Evolutionary conservation across 1,140 invertebrate genomes (phyloP), one percentile per base, ranked within the genome.

Genomic region (Bombus polaris): DNA sequence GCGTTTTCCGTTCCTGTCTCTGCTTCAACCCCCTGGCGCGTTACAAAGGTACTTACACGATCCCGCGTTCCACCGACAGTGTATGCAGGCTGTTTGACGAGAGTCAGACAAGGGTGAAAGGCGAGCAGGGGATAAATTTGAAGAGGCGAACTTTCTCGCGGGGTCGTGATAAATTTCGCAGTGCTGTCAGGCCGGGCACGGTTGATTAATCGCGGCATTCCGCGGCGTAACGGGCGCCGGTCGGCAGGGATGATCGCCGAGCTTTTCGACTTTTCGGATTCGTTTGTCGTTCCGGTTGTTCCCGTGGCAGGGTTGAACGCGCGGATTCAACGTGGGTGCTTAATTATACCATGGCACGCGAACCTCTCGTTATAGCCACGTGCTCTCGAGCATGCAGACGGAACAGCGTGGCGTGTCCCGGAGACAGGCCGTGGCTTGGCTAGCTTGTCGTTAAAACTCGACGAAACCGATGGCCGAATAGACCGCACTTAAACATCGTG

Each of bases 321-420:
- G 32, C 42, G 32, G 88, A 89, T 86, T 83, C 88, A 84, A 77
- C 53, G 87, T 39, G 80, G 35, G 2, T 18, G 44, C 88, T 89
- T 89, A 89, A 89, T 89, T 89, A 89, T 83, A 70, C 53, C 47
- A 42, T 1, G 73, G 44, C 88, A 89, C 88, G 88, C 88, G 85
- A 89, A 75, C 68, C 75, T 68, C 88, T 89, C 88, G 88, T 89
- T 89, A 89, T 72, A 32, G 59, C 68, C 39, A 79, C 88, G 85
- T 78, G 85, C 78, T 78, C 62, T 83, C 80, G 80, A 83, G 87
- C 66, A 82, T 73, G 81, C 57, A 62, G 85, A 89, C 84, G 83
- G 83, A 88, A n/a, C 15, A 18, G 28, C 8, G 37, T 62, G 79
- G 22, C 66, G 76, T 85, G 85, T 76, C 70, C 81, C 88, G 77